Evolutionary conservation across 1,140 invertebrate species (phyloP), one percentile per base, ranked within the genome.

Genomic region (Venturia canescens): DNA sequence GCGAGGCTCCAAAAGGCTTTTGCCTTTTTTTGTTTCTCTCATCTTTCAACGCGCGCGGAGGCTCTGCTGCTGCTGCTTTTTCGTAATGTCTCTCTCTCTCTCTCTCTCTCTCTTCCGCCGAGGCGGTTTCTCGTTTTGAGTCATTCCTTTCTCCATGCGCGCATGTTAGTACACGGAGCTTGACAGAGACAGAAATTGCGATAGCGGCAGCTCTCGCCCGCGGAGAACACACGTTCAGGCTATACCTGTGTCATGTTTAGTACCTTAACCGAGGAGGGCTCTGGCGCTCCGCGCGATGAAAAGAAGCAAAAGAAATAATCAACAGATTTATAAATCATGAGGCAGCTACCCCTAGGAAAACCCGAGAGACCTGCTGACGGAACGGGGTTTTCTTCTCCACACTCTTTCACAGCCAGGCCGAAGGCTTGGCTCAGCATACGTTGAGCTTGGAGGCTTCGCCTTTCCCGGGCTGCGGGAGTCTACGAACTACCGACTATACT

Each of bases 141-240:
- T 48, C 26, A 6, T 31, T 23, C 13, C 26, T 70, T 26, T 72
- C 63, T 63, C 21, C 50, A n/a, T n/a, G n/a, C 50, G 13, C 48
- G n/a, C 31, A 44, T 48, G 44, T n/a, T n/a, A n/a, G n/a, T n/a
- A n/a, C n/a, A n/a, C 3, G 34, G 34, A 75, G 76, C 81, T 67
- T 76, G 34, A 29, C 80, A 60, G 57, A 29, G 78, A 82, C 82
- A 84, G 83, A 82, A 80, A 82, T 81, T 48, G 66, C 77, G 71
- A 71, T 84, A 77, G 72, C 53, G 48, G 50, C 53, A 60, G 50
- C 53, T 57, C 80, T 71, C 78, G 72, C 77, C 79, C 80, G 38
- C 83, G 72, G 63, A n/a, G 50, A 80, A 79, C 77, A 79, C 77
- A 80, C 80, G 78, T 82, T 79, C 63, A 83, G 80, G 81, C 70